A percentile compares a stretch with the other conserved stretches of the same genome.
These are phyloP conservation scores for Caenorhabditis latens DNA, from an alignment of 1,140 invertebrate species.

Conservation along the genomic window DNA sequence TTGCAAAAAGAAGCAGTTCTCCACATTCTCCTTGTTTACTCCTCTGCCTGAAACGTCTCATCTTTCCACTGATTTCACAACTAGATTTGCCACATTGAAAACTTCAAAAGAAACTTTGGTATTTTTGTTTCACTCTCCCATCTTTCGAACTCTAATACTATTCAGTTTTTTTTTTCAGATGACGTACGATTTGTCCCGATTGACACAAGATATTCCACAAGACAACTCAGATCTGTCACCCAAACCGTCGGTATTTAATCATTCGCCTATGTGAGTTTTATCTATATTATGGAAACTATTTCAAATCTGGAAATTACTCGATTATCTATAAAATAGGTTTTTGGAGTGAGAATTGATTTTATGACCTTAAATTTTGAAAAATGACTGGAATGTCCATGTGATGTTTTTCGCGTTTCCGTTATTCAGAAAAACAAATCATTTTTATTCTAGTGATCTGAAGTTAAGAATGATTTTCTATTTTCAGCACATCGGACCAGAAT, in stretches of 20 bases:
- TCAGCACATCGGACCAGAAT: conserved; percentile 43
- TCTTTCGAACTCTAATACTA: neutral
- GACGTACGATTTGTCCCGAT: conserved; percentile 44
- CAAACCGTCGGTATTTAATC: conserved; percentile 15
- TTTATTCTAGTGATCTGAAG: neutral
- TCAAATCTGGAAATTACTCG: neutral
- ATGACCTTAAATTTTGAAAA: no score
- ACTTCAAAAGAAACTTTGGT: neutral
- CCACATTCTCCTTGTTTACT: neutral
- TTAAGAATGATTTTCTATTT: conserved; percentile 4
- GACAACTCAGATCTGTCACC: conserved; percentile 38
- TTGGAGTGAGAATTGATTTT: neutral
- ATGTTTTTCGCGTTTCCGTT: neutral
- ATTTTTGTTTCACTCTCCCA: neutral
- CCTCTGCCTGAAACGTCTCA: neutral
- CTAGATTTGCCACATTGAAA: neutral
- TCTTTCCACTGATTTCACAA: neutral
- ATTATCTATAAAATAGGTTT: no score
- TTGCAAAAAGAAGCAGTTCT: conserved; percentile 22
- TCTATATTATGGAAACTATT: neutral
- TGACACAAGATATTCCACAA: conserved; percentile 50
- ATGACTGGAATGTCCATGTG: neutral
- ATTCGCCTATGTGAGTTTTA: neutral
- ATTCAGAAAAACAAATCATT: neutral
- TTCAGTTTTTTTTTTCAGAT: conserved; percentile 6